Evolutionary conservation across 2,888 invertebrate genomes (phyloP).

Genomic region (Scaeva pyrastri): DNA sequence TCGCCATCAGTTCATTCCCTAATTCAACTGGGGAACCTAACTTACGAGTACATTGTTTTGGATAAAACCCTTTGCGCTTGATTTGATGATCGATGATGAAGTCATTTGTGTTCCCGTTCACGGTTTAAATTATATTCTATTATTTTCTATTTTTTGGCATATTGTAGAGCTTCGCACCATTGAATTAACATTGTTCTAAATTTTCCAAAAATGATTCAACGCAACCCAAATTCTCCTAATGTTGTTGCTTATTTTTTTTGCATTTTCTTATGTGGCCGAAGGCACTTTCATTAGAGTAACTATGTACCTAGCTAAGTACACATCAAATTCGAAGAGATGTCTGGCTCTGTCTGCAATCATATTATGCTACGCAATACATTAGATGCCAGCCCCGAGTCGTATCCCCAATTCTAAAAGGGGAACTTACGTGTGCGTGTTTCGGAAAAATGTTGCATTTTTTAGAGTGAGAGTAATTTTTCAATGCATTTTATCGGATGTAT

Average conservation of each 20-base stretch:
- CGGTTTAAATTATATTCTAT: slow-evolving; percentile 22
- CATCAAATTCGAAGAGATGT: slow-evolving; percentile 39
- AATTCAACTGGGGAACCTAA: slow-evolving; percentile 27
- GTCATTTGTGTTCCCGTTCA: slow-evolving; percentile 49
- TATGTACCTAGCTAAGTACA: neutral
- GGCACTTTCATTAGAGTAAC: slow-evolving; percentile 24
- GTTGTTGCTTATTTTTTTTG: slow-evolving; percentile 12
- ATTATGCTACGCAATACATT: slow-evolving; percentile 24
- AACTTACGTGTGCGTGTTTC: slow-evolving; percentile 44
- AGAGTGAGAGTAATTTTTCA: slow-evolving; percentile 48
- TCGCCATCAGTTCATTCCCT: slow-evolving; percentile 14
- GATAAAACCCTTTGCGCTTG: slow-evolving; percentile 18
- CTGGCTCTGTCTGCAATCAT: slow-evolving; percentile 16
- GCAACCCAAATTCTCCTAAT: too few species aligned
- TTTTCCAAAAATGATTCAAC: slow-evolving; percentile 39
- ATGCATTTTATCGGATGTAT: slow-evolving; percentile 46
- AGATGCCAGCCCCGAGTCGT: slow-evolving; percentile 48
- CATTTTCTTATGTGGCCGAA: slow-evolving; percentile 11
- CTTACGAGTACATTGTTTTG: neutral
- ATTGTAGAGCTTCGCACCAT: neutral
- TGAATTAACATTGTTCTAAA: neutral
- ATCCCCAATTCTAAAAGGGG: slow-evolving; percentile 59
- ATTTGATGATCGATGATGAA: slow-evolving; percentile 18
- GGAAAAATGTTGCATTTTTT: slow-evolving; percentile 35
- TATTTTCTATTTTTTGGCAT: neutral